Evolutionary conservation across 2,797 vertebrate genomes (phyloP).

Genomic region (Sternotherus odoratus): DNA sequence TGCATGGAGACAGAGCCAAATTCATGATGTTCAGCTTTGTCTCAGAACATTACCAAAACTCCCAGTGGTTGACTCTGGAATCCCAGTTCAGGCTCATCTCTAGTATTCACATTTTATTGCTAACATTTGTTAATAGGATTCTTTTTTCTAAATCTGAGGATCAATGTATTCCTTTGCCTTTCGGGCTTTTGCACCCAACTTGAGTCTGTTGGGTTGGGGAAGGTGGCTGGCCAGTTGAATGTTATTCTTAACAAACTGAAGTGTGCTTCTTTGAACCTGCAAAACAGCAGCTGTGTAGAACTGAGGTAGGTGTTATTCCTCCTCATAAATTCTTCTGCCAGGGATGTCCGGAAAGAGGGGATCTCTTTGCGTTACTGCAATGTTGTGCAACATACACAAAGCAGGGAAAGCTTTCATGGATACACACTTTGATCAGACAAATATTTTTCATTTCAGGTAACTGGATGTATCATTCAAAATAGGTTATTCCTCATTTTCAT

Average conservation of each 20-base stretch:
- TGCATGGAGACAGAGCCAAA: neutral
- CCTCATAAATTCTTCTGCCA: neutral
- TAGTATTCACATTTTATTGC: rapidly evolving
- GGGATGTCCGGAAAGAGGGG: neutral
- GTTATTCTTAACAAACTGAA: neutral
- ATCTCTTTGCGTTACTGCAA: neutral
- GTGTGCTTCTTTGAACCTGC: neutral
- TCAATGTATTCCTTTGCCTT: neutral
- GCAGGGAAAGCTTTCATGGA: neutral
- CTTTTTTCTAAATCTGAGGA: neutral
- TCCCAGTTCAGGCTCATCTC: neutral
- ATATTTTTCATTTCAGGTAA: slow-evolving; percentile 1
- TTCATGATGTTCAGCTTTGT: neutral
- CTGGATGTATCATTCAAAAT: neutral
- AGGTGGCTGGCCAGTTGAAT: neutral
- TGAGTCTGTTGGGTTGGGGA: neutral
- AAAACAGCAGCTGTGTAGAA: neutral
- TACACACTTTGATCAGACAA: neutral
- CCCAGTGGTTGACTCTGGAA: neutral
- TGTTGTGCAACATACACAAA: neutral
- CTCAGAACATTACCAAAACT: neutral
- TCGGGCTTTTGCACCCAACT: neutral
- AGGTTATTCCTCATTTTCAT: neutral
- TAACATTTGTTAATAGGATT: rapidly evolving
- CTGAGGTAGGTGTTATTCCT: neutral